Evolutionary conservation across 2,113 vertebrate genomes (phyloP).

Genomic region (Himantopus leucocephalus): DNA sequence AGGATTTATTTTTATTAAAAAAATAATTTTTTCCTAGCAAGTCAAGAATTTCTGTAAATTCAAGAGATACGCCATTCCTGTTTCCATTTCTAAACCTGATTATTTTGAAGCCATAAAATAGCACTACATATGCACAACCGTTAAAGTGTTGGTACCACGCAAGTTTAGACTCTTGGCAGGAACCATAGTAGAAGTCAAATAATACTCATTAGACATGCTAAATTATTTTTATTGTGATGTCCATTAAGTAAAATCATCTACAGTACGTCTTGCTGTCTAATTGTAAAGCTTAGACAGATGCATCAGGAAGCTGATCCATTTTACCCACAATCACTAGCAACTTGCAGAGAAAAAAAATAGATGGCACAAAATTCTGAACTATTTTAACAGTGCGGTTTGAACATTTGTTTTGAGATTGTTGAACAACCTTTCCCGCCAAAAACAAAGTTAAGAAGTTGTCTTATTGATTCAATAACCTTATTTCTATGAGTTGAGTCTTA

Average conservation of each 20-base stretch:
- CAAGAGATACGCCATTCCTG: neutral
- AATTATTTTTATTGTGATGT: neutral
- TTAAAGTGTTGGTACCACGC: neutral
- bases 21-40: neutral
- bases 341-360: neutral
- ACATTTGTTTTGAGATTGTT: neutral
- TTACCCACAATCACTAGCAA: neutral
- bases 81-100: neutral
- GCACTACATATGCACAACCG: neutral
- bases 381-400: neutral
- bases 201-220: neutral
- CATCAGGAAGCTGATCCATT: neutral
- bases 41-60: neutral
- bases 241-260: neutral
- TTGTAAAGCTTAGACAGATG: neutral
- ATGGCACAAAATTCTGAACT: neutral
- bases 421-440: neutral
- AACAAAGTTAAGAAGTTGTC: neutral
- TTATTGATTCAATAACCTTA: neutral
- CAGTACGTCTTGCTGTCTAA: neutral
- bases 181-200: neutral
- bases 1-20: constrained; percentile 53
- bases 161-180: neutral
- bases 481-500: neutral
- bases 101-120: neutral